Base-by-base conservation (phyloP, 2,113 vertebrate species). In the Corythornis vintsioides region DNA sequence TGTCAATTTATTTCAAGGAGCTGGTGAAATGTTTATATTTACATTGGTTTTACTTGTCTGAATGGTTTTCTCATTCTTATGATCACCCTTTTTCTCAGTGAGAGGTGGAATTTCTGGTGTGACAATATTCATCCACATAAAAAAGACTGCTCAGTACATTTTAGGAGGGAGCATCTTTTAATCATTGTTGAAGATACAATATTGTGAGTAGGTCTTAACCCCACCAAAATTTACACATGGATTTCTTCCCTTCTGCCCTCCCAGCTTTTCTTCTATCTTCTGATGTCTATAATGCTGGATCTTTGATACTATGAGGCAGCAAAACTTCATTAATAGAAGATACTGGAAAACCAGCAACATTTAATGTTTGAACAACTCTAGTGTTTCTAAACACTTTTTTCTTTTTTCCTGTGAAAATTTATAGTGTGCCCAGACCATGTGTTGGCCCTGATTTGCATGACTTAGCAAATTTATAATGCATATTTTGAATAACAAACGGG, bases 401-500 rank as follows among this genome's bases (percentile, higher is more conserved):
- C 29, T 64, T 29, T 57, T 59, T 66, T 26, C 20, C 12, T 48
- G 5, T 75, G 42, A 72, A 70, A 63, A 86, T 71, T 18, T 47
- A 7, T 35, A 14, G 2, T 52, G 9, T 60, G 22, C 6, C 13
- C 16, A 47, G 65, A 69, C 61, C 35, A 52, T 31, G 38, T 73
- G 61, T 35, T 86, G 71, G 57, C 88, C 40, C 48, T 86, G 20
- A 17, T 88, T 90, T 66, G 7, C 15, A 42, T 74, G 70, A 72
- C n/a, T 84, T 89, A 38, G 7, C 11, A 73, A 74, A 69, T 92
- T 65, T 83, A 29, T 94, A 81, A 65, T 28, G 8, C 3, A 1
- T 35, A 9, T 52, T 94, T 69, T 93, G 83, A 90, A 48, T 84
- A 57, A 61, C 26, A 95, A 86, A 75, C 26, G 89, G 21, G 82